Base-by-base conservation (phyloP, 2,888 invertebrate genomes). In the Tiphia femorata region DNA sequence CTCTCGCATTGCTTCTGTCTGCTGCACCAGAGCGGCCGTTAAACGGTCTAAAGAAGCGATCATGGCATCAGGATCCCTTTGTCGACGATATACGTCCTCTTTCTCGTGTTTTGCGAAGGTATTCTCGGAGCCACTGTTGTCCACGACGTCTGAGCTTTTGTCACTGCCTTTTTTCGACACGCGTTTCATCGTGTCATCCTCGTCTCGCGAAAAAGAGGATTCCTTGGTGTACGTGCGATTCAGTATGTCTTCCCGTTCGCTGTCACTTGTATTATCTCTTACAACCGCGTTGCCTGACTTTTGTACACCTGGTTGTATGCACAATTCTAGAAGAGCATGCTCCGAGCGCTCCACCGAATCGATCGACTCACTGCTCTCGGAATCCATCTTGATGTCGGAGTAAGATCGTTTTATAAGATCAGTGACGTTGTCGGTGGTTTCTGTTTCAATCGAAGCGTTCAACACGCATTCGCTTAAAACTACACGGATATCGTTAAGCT, bases 41-140 rank as follows among this genome's bases (percentile, higher is more conserved):
- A 90, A 83, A 14, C 90, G 84, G 74, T 90, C 90, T 47, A 90
- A 84, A 0, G 90, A 90, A 58, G 89, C 89, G 1, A 90, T 86
- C 90, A 90, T 90, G 1, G 90, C 86, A 71, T 90, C 90, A 0
- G 90, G 89, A 83, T 90, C 89, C 52, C 86, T 85, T 49, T 87
- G 87, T 30, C 87, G 85, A 40, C 86, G 76, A 50, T 83, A 83
- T 27, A 81, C 79, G 6, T 82, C 79, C 42, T 80, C 80, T 16
- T 60, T 58, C 3, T 44, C 53, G 2, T 62, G 43, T 5, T 67
- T 71, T 1, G 30, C 47, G n/a, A n/a, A n/a, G n/a, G n/a, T n/a
- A n/a, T n/a, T n/a, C n/a, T n/a, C n/a, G n/a, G n/a, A n/a, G n/a
- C n/a, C n/a, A 8, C 43, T 25, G 1, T 38, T 48, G 0, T 61